Evolutionary conservation across 2,113 vertebrate species (phyloP).

Genomic region (Perca fluviatilis): DNA sequence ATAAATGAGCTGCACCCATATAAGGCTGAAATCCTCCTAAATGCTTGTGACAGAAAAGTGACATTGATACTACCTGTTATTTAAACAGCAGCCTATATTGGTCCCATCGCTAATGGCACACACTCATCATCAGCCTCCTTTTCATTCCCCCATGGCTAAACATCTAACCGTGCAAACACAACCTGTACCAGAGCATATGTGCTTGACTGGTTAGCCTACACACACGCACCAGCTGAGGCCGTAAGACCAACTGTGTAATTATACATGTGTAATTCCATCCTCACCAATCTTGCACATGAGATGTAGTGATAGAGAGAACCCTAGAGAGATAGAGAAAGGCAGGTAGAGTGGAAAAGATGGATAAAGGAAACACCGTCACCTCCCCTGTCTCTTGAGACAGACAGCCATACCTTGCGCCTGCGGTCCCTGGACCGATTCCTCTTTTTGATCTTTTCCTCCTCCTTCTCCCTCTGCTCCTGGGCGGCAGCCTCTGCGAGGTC

Average conservation of each 20-base stretch:
- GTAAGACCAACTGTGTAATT: constrained; percentile 61
- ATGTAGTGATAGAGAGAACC: constrained; percentile 23
- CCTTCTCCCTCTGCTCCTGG: constrained; percentile 96
- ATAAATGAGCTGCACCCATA: constrained; percentile 55
- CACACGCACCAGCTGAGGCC: constrained; percentile 61
- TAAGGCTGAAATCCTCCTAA: constrained; percentile 23
- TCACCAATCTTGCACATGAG: constrained; percentile 45
- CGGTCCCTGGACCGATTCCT: constrained; percentile 96
- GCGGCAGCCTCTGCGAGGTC: constrained; percentile 95
- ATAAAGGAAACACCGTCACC: constrained; percentile 34
- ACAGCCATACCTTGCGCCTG: constrained; percentile 92
- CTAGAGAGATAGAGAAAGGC: constrained; percentile 13
- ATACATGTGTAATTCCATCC: constrained; percentile 59
- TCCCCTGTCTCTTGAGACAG: constrained; percentile 53
- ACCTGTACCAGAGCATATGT: constrained; percentile 67
- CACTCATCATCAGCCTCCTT: constrained; percentile 26
- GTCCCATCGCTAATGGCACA: constrained; percentile 36
- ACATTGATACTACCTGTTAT: constrained; percentile 25
- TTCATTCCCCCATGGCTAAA: constrained; percentile 39
- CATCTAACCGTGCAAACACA: constrained; percentile 54
- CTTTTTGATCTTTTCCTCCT: constrained; percentile 94
- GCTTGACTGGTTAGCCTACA: constrained; percentile 56
- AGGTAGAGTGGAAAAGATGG: constrained; percentile 35
- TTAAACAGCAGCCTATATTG: constrained; percentile 26
- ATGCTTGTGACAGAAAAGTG: constrained; percentile 11